Evolutionary conservation across 2,113 vertebrate species (phyloP), one percentile per base, ranked within the genome.

Genomic region (Rhabdomys dilectus): DNA sequence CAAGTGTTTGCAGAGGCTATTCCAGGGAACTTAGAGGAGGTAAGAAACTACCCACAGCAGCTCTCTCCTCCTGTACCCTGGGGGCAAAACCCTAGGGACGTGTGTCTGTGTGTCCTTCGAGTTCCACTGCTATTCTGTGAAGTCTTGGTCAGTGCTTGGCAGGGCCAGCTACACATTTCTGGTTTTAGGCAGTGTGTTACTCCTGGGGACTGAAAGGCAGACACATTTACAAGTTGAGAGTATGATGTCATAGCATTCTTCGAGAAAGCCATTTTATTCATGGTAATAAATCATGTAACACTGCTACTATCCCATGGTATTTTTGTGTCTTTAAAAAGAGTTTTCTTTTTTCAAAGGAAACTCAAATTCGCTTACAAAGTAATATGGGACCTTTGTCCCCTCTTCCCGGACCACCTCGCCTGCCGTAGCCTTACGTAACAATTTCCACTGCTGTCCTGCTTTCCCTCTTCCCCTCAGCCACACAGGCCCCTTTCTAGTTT

Each of bases 201-300:
- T 92, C 34, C 58, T 19, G 26, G 10, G 6, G 16, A 21, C 36
- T n/a, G 66, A 84, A 78, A 94, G 70, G 80, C 75, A 94, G 84
- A 86, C 53, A 34, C 51, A 22, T 81, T 81, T 84, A 26, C 36
- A 86, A 85, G 48, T 91, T 68, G 81, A 94, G 84, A 64, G 64
- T 5, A 12, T 94, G 31, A 76, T 72, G 77, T 80, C 68, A 91
- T 56, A n/a, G 17, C 51, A 89, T 80, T 88, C 91, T 92, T 91
- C 53, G 68, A 80, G 70, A 88, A 90, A 93, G 58, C 10, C 45
- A 72, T 77, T 91, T 94, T 34, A 96, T 51, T 94, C 58, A 70
- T 26, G 42, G 34, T 64, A 84, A 62, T 56, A 92, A 92, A 90
- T 92, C 66, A 90, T 51, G 64, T n/a, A 94, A 68, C 51, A 24